Evolutionary conservation across 2,888 invertebrate species (phyloP), one percentile per base, ranked within the genome.

Genomic region (Cerastoderma edule): DNA sequence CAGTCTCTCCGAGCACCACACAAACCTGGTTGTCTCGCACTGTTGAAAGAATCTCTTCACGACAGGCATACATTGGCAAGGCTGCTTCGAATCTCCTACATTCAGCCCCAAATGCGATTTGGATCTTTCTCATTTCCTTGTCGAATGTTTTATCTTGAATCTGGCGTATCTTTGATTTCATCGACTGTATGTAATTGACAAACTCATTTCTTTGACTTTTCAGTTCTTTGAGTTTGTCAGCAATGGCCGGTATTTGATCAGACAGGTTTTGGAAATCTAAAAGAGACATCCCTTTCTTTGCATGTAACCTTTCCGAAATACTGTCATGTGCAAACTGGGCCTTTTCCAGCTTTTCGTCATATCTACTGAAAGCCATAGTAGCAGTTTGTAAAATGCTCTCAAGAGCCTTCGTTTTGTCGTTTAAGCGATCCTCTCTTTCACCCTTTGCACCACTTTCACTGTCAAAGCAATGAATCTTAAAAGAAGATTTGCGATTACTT

Each of bases 1-100:
- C 93, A 3, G 93, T 93, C 71, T 93, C 92, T 4, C 91, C 93
- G 22, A 91, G 80, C 0, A 93, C 79, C 5, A 93, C 83, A 24
- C 84, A 83, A 1, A 92, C 91, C 54, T 89, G 89, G 66, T 91
- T 86, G 5, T 84, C 44, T 24, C 53, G 64, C 0, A 92, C 83
- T 28, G 77, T 67, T 0, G 84, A 72, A 0, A 91, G 50, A 16
- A 92, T 90, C 5, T 89, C 85, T 4, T 77, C 65, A 22, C 89
- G 75, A 5, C 82, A 65, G n/a, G 89, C 89, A 78, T 91, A 91
- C 67, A 92, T 91, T 16, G 92, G 91, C 4, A 91, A 78, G n/a
- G 84, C 86, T 32, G 63, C 67, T 19, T 71, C 66, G 1, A 91
- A 78, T 46, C 88, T 77, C 1, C 67, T 32, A 56, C 87, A 85